Percentiles rank a stretch among this genome's conserved stretches.
Evolutionary conservation across 2,888 invertebrate species (phyloP).

Genomic region (Myathropa florea): DNA sequence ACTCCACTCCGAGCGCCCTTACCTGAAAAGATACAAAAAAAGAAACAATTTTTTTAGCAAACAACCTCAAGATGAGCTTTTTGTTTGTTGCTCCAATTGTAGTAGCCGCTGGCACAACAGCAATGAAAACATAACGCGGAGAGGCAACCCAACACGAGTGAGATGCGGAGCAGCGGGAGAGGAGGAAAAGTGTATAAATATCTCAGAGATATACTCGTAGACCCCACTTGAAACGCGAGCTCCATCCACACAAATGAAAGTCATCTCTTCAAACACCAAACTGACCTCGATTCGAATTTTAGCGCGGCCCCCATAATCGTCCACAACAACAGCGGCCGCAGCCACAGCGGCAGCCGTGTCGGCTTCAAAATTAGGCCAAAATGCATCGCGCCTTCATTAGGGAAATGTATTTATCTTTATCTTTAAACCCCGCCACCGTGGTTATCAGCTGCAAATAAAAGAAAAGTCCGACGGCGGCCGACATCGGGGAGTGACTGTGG

Average conservation of each 20-base stretch:
- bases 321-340: conserved; percentile 24
- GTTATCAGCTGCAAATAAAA: conserved; percentile 1
- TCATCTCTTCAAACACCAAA: conserved; percentile 55
- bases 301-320: conserved; percentile 32
- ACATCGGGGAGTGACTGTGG: background rate
- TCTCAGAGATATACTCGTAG: background rate
- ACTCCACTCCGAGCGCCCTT: background rate
- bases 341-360: background rate
- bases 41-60: background rate
- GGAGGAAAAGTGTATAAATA: background rate
- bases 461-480: background rate
- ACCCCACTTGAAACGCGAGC: conserved; percentile 39
- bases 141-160: conserved; percentile 8
- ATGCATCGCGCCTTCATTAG: conserved; percentile 58
- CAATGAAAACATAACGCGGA: conserved; percentile 3
- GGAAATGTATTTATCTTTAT: conserved; percentile 45
- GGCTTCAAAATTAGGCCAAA: conserved; percentile 50
- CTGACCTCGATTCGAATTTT: conserved; percentile 64
- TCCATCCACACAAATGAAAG: conserved; percentile 50
- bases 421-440: conserved; percentile 1
- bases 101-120: background rate
- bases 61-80: background rate
- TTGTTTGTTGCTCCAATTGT: background rate
- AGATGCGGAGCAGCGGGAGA: background rate
- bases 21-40: background rate